A percentile compares a stretch with the other conserved stretches of the same genome.
These are phyloP conservation scores for Saccostrea echinata DNA, from an alignment of 1,140 invertebrate species.

Conservation along the genomic window DNA sequence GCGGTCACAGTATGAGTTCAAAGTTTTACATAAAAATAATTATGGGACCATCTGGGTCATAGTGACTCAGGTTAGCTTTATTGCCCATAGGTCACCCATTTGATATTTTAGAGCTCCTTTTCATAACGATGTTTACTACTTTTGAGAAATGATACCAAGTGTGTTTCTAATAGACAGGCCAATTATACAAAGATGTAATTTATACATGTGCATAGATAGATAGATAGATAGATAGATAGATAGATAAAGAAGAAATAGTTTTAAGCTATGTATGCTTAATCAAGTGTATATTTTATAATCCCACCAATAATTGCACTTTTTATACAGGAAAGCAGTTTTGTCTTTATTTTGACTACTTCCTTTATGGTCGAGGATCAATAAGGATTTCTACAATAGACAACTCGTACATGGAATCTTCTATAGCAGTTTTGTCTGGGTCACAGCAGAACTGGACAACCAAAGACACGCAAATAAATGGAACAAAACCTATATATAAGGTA, in stretches of 20 bases:
- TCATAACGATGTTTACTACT: not conserved
- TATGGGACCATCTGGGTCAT: not conserved
- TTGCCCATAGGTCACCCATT: not conserved
- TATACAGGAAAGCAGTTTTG: not conserved
- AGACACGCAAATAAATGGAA: not conserved
- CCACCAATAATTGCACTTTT: not conserved
- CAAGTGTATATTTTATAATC: too few relatives aligned
- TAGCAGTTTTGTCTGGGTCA: not conserved
- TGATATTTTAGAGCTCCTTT: not conserved
- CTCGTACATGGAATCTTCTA: not conserved
- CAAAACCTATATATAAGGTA: not conserved
- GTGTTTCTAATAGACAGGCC: too few relatives aligned
- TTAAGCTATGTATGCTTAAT: too few relatives aligned
- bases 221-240: too few relatives aligned
- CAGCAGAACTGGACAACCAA: not conserved
- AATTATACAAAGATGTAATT: too few relatives aligned
- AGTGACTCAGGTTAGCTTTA: not conserved
- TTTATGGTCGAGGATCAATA: not conserved
- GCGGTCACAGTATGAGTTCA: too few relatives aligned
- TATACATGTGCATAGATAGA: too few relatives aligned
- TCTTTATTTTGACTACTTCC: not conserved
- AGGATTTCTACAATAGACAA: not conserved
- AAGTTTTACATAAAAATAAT: too few relatives aligned
- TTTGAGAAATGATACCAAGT: not conserved
- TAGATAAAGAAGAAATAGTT: too few relatives aligned